A percentile compares a stretch with the other conserved stretches of the same genome.
These are phyloP conservation scores for Eupeodes luniger DNA, from an alignment of 2,888 invertebrate genomes.

Conservation along the genomic window DNA sequence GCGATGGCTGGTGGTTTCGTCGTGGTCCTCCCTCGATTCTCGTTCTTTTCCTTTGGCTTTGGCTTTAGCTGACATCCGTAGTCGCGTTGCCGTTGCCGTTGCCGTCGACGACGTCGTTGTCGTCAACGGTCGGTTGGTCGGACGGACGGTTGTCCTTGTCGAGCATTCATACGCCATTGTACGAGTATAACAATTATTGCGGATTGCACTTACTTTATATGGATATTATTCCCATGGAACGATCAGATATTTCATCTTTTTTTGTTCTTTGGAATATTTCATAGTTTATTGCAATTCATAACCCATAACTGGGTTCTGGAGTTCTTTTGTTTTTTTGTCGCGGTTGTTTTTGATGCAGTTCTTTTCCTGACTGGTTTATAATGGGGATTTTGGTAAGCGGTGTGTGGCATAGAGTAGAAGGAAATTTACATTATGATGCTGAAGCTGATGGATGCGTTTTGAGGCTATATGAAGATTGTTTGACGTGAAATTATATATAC, in stretches of 20 bases:
- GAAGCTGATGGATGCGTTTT: neutral
- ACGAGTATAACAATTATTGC: slow-evolving; percentile 6
- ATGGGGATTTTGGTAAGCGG: neutral
- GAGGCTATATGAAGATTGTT: too few species aligned
- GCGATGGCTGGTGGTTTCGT: too few species aligned
- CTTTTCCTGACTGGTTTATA: slow-evolving; percentile 33
- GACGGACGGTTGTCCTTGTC: too few species aligned
- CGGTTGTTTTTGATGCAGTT: slow-evolving; percentile 42
- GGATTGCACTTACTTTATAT: slow-evolving; percentile 29
- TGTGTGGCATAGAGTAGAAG: slow-evolving; percentile 6
- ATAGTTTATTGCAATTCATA: slow-evolving; percentile 71
- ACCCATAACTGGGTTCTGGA: slow-evolving; percentile 32
- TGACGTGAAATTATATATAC: too few species aligned
- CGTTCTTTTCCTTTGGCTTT: neutral
- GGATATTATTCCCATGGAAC: slow-evolving; percentile 40
- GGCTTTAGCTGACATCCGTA: slow-evolving; percentile 46
- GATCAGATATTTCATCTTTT: slow-evolving; percentile 29
- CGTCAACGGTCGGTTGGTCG: too few species aligned
- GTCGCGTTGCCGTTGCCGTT: neutral
- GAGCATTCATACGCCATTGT: slow-evolving; percentile 25
- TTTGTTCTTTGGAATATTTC: slow-evolving; percentile 47
- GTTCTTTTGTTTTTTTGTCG: slow-evolving; percentile 3
- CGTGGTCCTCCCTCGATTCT: neutral
- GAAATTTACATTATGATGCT: slow-evolving; percentile 53
- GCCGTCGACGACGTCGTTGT: neutral